These are phyloP conservation scores for Smutsia gigantea DNA, from an alignment of 2,797 vertebrate species.

Conservation along the genomic window DNA sequence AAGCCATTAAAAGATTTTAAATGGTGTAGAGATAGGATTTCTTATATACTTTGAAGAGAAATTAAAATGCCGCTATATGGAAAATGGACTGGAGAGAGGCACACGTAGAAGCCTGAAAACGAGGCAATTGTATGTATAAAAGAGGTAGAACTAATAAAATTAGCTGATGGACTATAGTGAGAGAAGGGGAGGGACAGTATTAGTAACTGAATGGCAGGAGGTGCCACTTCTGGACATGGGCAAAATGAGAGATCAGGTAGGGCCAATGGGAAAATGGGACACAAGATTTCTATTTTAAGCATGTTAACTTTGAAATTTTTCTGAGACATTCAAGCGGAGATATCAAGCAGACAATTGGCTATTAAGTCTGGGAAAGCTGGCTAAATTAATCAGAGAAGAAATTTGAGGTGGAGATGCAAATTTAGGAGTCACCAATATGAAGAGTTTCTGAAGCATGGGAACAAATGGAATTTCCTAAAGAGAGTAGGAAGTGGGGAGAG, in stretches of 20 bases:
- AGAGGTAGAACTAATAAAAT: neutral
- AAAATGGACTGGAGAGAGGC: neutral
- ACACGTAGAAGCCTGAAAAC: neutral
- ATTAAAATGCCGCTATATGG: neutral
- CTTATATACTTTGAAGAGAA: neutral
- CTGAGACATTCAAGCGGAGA: conserved; percentile 19
- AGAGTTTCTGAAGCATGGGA: neutral
- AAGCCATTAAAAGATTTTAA: conserved; percentile 11
- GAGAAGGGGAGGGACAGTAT: neutral
- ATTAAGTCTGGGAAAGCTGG: neutral
- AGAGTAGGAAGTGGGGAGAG: neutral
- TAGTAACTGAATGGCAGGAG: neutral
- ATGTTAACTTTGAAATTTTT: conserved; percentile 12
- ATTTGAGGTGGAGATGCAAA: neutral
- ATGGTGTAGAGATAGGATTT: neutral
- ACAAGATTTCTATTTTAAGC: conserved; percentile 34
- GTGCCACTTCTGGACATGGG: neutral
- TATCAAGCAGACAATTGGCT: neutral
- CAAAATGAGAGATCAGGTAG: conserved; percentile 9
- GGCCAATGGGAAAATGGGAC: neutral
- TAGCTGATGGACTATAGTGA: neutral
- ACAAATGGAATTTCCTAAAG: conserved; percentile 12
- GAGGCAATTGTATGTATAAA: neutral
- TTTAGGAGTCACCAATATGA: neutral
- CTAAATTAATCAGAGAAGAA: conserved; percentile 42